Base-by-base conservation (phyloP, 2,888 invertebrate genomes). In the Onthophagus sagittarius region DNA sequence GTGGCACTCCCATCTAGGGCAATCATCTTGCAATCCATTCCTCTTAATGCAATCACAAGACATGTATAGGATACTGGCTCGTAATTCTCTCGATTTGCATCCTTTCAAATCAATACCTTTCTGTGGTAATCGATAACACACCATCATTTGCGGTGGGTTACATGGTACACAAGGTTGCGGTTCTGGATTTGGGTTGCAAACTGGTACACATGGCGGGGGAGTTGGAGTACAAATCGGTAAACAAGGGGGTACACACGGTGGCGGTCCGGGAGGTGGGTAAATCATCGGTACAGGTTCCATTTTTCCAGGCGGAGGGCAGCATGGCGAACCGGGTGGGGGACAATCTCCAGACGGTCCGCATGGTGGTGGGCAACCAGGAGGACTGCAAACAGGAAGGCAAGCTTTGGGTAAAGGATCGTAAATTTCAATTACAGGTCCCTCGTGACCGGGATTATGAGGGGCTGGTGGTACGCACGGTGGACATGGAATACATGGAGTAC, bases 1-100 rank as follows among this genome's bases (percentile, higher is more conserved):
- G 71, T 87, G 86, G 77, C 89, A 88, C 33, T 87, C 87, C 0
- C 86, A 86, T 39, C 89, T 86, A 33, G 88, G 87, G 80, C 89
- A 89, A 75, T 88, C 87, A 78, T 89, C 89, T 80, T 90, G 89
- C 39, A 90, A 84, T 15, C 90, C 90, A 78, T 90, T 89, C 73
- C 89, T 87, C 77, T 88, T 88, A 74, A 88, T 87, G 80, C 90
- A 90, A 79, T 88, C 87, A 79, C 89, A 89, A 77, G 89, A 88
- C 74, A 87, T 87, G 79, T 88, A 87, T 84, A 89, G 86, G 63
- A 87, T 83, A 15, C 89, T 88, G 74, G 87, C 88, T 39, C 89
- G 86, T 76, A 90, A 82, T 80, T 89, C 89, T 73, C 88, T 86
- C 1, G 81, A 76, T 77, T 87, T 87, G 62, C 87, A 84, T 33